These are phyloP conservation scores for Abscondita cerata DNA, from an alignment of 2,888 invertebrate species.

Conservation along the genomic window DNA sequence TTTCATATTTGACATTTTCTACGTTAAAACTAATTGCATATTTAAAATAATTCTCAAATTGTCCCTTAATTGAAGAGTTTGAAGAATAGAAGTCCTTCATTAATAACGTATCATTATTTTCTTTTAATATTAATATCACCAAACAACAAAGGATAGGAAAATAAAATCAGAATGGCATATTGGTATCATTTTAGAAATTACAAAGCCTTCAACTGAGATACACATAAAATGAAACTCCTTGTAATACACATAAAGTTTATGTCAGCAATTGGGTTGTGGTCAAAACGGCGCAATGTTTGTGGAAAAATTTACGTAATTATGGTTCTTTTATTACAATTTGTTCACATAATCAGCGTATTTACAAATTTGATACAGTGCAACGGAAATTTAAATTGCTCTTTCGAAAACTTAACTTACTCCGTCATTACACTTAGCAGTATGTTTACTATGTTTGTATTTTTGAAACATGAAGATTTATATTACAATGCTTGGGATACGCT, in stretches of 20 bases:
- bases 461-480: background rate
- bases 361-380: slow-evolving; percentile 8
- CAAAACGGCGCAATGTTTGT: background rate
- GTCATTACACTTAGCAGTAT: background rate
- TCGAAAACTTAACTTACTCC: slow-evolving; percentile 9
- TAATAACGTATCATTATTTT: too few relatives aligned
- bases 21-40: too few relatives aligned
- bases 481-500: background rate
- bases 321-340: background rate
- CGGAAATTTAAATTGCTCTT: background rate
- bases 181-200: too few relatives aligned
- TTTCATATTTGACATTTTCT: too few relatives aligned
- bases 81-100: too few relatives aligned
- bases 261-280: slow-evolving; percentile 9
- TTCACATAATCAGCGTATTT: background rate
- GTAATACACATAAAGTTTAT: slow-evolving; percentile 7
- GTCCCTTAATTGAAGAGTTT: too few relatives aligned
- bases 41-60: too few relatives aligned
- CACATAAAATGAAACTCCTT: background rate
- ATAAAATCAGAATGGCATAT: too few relatives aligned
- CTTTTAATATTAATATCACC: too few relatives aligned
- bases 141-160: too few relatives aligned
- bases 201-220: too few relatives aligned
- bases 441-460: background rate
- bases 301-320: background rate